phyloP scores from a whole-genome alignment of 2,888 invertebrate genomes.

The Lamproptera curius region DNA sequence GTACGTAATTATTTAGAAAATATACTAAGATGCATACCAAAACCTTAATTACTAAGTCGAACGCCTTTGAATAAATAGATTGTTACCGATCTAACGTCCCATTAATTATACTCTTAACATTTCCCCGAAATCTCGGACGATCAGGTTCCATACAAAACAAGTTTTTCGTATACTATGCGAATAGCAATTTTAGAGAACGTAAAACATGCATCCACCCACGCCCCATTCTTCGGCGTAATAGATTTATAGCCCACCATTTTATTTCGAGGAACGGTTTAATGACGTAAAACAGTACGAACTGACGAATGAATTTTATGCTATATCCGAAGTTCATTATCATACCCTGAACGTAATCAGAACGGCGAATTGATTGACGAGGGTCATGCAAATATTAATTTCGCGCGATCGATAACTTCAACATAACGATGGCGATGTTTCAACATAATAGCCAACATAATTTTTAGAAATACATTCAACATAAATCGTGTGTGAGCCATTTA shows the following conservation, averaged over 20 bases:
- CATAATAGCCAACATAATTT: too few species aligned
- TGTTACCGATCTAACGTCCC: conserved; percentile 27
- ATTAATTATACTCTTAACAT: neutral
- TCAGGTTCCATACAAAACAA: conserved; percentile 1
- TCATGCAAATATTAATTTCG: conserved; percentile 46
- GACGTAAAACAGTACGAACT: conserved; percentile 22
- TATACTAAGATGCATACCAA: too few species aligned
- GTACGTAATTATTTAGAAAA: neutral
- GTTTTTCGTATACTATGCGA: conserved; percentile 4
- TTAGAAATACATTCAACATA: too few species aligned
- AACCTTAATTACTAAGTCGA: too few species aligned
- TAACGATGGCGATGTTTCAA: too few species aligned
- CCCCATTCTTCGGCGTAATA: conserved; percentile 11
- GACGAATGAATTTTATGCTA: conserved; percentile 38
- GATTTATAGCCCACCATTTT: conserved; percentile 15
- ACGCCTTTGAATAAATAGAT: too few species aligned
- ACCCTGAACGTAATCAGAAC: conserved; percentile 51
- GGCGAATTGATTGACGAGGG: conserved; percentile 51
- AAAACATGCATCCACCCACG: conserved; percentile 15
- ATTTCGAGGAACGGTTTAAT: conserved; percentile 13
- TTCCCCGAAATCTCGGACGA: neutral
- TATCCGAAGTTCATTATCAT: conserved; percentile 40
- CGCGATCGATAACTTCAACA: conserved; percentile 21
- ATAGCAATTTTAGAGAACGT: conserved; percentile 13
- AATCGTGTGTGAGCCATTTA: too few species aligned